Evolutionary conservation across 2,888 invertebrate genomes (phyloP), one percentile per base, ranked within the genome.

Genomic region (Drosophila crucigera): DNA sequence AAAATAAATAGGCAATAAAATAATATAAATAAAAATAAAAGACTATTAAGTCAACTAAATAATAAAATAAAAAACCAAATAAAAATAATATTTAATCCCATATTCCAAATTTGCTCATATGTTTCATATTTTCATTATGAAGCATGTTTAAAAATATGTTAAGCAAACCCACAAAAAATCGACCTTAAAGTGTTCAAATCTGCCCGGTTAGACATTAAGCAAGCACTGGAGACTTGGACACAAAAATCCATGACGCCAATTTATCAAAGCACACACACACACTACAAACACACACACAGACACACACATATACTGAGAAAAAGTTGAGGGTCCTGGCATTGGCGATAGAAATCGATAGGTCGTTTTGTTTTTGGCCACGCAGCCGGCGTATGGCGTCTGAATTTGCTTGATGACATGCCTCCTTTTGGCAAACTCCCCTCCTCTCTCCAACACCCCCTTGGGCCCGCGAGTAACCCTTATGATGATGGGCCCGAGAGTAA

Each of bases 311-410:
- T 16, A 58, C n/a, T 22, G 19, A 39, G 35, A 16, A 9, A 54
- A 37, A 53, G 22, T 54, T 53, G 39, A 74, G 58, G 65, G 54
- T 60, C 55, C 62, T 43, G 37, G 64, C 25, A 69, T 60, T 78
- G 70, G 54, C 76, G 66, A 58, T 70, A 82, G 78, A 87, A 87
- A 87, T 87, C 87, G 85, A 87, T 87, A 88, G 89, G 71, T 76
- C 71, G 78, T 82, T 83, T 85, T 73, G 71, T 76, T 89, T 86
- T 80, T 79, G 77, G 69, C 73, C 79, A 82, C 74, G 62, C 70
- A 82, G 53, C 61, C 72, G 65, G 66, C 68, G 67, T 61, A 68
- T 67, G 72, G 84, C 76, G 69, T 78, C 73, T 73, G 73, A 80
- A 73, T 70, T 82, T 69, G 77, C 78, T 81, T 81, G 80, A 82